Conservation (phyloP, 2,113 vertebrate species). For the Camelus dromedarius region DNA sequence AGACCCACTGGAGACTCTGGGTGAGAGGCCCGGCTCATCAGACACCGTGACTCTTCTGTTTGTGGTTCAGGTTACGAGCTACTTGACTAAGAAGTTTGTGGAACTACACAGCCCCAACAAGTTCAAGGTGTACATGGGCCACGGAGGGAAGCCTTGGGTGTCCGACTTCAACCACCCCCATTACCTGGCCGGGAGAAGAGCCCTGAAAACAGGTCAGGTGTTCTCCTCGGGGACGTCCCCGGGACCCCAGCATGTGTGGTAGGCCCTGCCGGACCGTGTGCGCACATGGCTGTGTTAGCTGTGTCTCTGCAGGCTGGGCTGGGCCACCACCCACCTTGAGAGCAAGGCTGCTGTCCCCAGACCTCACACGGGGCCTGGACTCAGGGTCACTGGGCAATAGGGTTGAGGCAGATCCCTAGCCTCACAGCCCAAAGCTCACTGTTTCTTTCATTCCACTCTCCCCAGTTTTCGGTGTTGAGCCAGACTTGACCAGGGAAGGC, state of each 20-base stretch:
- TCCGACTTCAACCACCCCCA: constrained; percentile 98
- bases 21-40: fast-evolving
- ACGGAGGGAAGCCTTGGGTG: constrained; percentile 97
- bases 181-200: constrained; percentile 96
- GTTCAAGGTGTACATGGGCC: constrained; percentile 91
- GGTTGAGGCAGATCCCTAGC: fast-evolving
- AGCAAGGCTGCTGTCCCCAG: fast-evolving
- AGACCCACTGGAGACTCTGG: fast-evolving
- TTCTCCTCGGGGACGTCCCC: fast-evolving
- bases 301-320: not conserved
- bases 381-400: fast-evolving
- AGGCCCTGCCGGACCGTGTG: fast-evolving
- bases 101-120: constrained; percentile 94
- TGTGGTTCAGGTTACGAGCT: constrained; percentile 88
- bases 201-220: constrained; percentile 94
- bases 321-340: fast-evolving
- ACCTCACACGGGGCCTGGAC: fast-evolving
- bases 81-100: constrained; percentile 92
- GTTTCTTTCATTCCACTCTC: not conserved
- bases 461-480: constrained; percentile 96
- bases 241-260: fast-evolving
- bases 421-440: not conserved
- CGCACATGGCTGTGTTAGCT: fast-evolving
- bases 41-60: not conserved
- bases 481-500: constrained; percentile 97